These are phyloP conservation scores for Nasonia oneida DNA, from an alignment of 2,888 invertebrate genomes.

Conservation along the genomic window DNA sequence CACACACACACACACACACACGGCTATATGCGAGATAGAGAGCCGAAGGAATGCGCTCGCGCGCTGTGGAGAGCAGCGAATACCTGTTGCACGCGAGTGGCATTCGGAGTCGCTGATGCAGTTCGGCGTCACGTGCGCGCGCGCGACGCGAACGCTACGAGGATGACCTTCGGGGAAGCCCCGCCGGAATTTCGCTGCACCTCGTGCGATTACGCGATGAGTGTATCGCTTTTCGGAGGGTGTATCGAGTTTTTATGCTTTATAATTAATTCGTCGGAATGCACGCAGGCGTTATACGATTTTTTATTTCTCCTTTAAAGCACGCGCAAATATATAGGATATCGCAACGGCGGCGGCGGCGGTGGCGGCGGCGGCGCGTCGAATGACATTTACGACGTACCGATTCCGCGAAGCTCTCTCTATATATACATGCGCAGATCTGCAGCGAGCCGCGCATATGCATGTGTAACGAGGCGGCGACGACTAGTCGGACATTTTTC, in stretches of 20 bases:
- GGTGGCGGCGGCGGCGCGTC: slow-evolving; percentile 10
- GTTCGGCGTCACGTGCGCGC: not conserved
- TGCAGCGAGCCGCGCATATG: not conserved
- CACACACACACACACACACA: too few relatives aligned
- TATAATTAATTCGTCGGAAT: slow-evolving; percentile 13
- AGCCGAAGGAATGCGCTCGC: too few relatives aligned
- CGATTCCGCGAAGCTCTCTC: slow-evolving; percentile 53
- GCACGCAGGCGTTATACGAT: slow-evolving; percentile 11
- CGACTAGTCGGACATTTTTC: slow-evolving; percentile 55
- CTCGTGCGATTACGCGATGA: too few relatives aligned
- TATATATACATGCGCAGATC: not conserved
- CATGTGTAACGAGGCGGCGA: slow-evolving; percentile 62
- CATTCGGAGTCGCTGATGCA: slow-evolving; percentile 1
- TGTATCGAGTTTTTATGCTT: not conserved
- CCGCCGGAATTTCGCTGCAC: slow-evolving; percentile 7
- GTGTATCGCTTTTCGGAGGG: not conserved
- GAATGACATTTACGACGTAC: slow-evolving; percentile 58
- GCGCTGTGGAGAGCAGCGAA: not conserved
- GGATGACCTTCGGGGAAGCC: slow-evolving; percentile 29
- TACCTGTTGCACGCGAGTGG: slow-evolving; percentile 5
- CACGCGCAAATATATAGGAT: slow-evolving; percentile 34
- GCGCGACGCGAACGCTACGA: not conserved
- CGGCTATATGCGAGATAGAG: too few relatives aligned
- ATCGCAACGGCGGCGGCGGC: not conserved
- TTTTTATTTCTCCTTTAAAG: not conserved